phyloP scores from a whole-genome alignment of 2,888 invertebrate genomes.

The Leptinotarsa peninsularis region DNA sequence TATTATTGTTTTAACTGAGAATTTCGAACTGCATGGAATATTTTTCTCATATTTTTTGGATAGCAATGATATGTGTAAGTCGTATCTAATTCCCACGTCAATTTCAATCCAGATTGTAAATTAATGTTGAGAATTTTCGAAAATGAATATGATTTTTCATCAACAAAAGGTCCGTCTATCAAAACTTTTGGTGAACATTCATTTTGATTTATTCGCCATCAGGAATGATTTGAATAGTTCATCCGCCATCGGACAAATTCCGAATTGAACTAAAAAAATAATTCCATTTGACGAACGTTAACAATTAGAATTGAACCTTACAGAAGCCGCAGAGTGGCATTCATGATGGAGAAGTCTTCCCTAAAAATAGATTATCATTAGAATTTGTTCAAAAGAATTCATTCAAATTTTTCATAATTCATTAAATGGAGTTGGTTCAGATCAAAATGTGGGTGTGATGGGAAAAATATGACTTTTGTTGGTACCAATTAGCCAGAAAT shows the following conservation, averaged over 20 bases:
- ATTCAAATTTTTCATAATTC: background rate
- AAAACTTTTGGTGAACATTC: background rate
- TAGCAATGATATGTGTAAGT: too few species aligned
- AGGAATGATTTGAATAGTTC: background rate
- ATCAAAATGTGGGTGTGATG: too few species aligned
- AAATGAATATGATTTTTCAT: background rate
- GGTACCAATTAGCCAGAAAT: too few species aligned
- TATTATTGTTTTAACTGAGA: too few species aligned
- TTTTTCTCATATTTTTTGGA: too few species aligned
- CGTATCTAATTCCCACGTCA: too few species aligned
- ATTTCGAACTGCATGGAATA: too few species aligned
- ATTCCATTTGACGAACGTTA: background rate
- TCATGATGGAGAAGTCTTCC: background rate
- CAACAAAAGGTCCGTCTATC: constrained; percentile 2
- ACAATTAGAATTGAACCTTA: background rate
- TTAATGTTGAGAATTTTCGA: background rate
- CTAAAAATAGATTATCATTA: constrained; percentile 1
- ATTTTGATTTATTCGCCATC: background rate
- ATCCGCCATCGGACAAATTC: background rate
- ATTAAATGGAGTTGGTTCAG: too few species aligned
- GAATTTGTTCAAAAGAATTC: background rate
- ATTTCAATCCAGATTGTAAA: too few species aligned
- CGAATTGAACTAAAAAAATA: background rate
- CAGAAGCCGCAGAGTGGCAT: background rate
- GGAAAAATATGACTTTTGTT: too few species aligned